Evolutionary conservation across 2,797 vertebrate species (phyloP).

Genomic region (Microhierax caerulescens): DNA sequence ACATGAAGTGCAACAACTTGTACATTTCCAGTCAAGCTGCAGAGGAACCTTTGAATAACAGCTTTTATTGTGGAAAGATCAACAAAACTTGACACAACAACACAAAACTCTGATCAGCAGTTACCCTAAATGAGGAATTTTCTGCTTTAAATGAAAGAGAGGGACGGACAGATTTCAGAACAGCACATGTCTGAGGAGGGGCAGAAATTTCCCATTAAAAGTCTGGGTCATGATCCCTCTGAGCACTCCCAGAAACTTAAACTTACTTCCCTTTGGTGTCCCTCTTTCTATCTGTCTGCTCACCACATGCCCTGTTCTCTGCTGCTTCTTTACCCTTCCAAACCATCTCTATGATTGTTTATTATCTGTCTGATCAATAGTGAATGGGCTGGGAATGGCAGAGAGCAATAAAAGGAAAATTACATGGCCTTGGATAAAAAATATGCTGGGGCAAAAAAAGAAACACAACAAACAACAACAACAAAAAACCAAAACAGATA

Average conservation of each 20-base stretch:
- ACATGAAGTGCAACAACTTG: conserved; percentile 1
- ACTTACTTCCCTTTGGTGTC: background rate
- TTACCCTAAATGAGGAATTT: background rate
- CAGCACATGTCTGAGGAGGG: background rate
- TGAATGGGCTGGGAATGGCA: background rate
- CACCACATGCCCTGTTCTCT: background rate
- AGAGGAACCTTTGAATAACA: background rate
- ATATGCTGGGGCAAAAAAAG: rapidly evolving
- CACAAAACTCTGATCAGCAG: background rate
- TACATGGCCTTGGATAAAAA: background rate
- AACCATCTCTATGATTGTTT: background rate
- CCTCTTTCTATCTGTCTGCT: background rate
- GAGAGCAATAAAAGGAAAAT: background rate
- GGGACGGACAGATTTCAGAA: background rate
- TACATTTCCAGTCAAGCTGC: background rate
- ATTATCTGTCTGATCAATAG: background rate
- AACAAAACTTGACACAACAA: background rate
- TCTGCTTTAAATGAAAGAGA: background rate
- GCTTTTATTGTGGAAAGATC: background rate
- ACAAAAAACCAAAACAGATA: background rate
- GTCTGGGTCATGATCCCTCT: background rate
- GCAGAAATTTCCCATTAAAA: background rate
- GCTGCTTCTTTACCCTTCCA: background rate
- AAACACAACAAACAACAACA: background rate
- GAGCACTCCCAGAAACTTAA: background rate